Evolutionary conservation across 2,113 vertebrate genomes (phyloP).

Genomic region (Pygoscelis adeliae): DNA sequence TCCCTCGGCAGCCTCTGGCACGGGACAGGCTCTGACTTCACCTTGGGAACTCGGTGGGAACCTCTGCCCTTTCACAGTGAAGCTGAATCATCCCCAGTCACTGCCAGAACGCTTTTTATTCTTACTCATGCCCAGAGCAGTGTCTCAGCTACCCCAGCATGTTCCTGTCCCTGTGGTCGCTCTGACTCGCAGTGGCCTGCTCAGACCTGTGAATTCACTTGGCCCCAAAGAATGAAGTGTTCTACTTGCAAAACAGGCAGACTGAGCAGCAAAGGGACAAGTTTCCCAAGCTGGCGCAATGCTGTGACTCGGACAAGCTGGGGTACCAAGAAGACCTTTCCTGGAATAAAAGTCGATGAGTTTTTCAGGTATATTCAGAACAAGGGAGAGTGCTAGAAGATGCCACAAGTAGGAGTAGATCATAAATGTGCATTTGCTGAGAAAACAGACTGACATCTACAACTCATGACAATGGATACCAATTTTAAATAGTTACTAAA

Average conservation of each 20-base stretch:
- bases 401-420: background rate
- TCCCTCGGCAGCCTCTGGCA: background rate
- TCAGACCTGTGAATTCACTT: background rate
- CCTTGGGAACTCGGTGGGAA: background rate
- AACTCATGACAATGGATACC: background rate
- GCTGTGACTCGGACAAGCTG: background rate
- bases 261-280: background rate
- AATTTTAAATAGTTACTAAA: background rate
- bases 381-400: background rate
- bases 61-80: background rate
- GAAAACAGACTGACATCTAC: background rate
- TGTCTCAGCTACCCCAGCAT: background rate
- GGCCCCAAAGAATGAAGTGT: background rate
- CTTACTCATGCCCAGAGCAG: background rate
- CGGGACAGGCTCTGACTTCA: background rate
- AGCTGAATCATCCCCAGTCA: background rate
- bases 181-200: background rate
- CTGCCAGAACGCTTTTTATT: background rate
- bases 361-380: background rate
- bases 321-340: background rate
- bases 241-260: background rate
- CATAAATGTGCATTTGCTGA: background rate
- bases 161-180: background rate
- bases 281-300: background rate
- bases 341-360: background rate